These are phyloP conservation scores for Mesoligia furuncula DNA, from an alignment of 2,888 invertebrate genomes.

Conservation along the genomic window DNA sequence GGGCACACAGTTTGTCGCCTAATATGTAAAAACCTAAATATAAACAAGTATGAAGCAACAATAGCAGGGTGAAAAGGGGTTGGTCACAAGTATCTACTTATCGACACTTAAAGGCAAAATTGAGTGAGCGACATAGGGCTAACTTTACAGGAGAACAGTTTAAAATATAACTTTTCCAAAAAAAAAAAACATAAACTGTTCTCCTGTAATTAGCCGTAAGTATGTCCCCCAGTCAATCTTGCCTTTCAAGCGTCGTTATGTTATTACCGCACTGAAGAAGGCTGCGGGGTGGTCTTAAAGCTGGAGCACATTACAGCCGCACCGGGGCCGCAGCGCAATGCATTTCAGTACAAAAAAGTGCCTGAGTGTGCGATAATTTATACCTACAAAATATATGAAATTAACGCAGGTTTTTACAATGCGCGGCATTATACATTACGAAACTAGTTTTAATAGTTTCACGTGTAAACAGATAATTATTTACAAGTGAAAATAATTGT, in stretches of 20 bases:
- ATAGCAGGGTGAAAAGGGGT: not conserved
- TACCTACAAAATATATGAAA: not conserved
- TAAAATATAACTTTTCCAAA: too few species aligned
- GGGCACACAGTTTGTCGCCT: not conserved
- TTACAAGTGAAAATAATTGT: too few species aligned
- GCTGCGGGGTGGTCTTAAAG: not conserved
- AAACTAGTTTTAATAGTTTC: too few species aligned
- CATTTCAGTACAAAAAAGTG: not conserved
- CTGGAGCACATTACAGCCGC: not conserved
- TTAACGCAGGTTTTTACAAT: not conserved
- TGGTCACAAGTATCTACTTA: not conserved
- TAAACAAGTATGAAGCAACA: not conserved
- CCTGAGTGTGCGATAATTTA: not conserved
- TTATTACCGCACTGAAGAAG: not conserved
- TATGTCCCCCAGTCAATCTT: too few species aligned
- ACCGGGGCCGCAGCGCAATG: not conserved
- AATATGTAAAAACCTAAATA: not conserved
- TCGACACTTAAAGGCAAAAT: too few species aligned
- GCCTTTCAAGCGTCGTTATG: too few species aligned
- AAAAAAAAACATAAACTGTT: too few species aligned
- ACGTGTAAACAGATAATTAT: too few species aligned
- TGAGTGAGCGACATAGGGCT: too few species aligned
- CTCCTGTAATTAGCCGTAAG: too few species aligned
- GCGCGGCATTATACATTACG: not conserved
- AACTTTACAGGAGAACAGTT: too few species aligned